These are phyloP conservation scores for Rhinella marina DNA, from an alignment of 2,797 vertebrate species.

Conservation along the genomic window DNA sequence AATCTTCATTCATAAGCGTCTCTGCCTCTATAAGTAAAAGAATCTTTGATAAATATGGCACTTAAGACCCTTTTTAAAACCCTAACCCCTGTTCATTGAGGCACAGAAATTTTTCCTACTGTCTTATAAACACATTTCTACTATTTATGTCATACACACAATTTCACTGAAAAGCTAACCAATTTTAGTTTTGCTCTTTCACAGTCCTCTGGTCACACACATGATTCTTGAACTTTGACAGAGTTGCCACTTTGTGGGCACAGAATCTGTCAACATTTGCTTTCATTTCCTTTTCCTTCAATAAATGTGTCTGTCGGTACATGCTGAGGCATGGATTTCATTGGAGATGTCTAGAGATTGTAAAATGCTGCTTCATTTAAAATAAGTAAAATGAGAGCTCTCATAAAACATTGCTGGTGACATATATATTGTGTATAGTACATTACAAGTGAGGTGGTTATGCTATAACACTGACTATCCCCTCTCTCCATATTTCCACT, in stretches of 20 bases:
- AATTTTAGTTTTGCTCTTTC: neutral
- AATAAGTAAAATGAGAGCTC: neutral
- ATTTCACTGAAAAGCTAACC: neutral
- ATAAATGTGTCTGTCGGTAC: neutral
- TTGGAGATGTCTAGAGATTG: neutral
- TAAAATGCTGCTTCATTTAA: neutral
- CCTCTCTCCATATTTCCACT: neutral
- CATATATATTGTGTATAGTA: neutral
- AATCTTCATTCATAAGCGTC: no score
- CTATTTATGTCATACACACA: neutral
- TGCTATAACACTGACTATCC: neutral
- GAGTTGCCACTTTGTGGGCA: slow-evolving; percentile 17
- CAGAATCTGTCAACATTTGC: slow-evolving; percentile 24
- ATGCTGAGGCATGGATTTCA: neutral
- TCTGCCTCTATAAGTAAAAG: no score
- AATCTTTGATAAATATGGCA: no score
- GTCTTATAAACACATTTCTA: neutral
- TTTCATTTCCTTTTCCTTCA: slow-evolving; percentile 46
- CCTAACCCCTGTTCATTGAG: no score
- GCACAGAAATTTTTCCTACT: neutral
- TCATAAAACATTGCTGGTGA: neutral
- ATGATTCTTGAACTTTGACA: neutral
- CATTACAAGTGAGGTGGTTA: no score
- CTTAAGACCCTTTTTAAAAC: neutral
- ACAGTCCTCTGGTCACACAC: slow-evolving; percentile 1